Base-by-base conservation (phyloP, 1,140 invertebrate genomes). In the Bombus cullumanus region DNA sequence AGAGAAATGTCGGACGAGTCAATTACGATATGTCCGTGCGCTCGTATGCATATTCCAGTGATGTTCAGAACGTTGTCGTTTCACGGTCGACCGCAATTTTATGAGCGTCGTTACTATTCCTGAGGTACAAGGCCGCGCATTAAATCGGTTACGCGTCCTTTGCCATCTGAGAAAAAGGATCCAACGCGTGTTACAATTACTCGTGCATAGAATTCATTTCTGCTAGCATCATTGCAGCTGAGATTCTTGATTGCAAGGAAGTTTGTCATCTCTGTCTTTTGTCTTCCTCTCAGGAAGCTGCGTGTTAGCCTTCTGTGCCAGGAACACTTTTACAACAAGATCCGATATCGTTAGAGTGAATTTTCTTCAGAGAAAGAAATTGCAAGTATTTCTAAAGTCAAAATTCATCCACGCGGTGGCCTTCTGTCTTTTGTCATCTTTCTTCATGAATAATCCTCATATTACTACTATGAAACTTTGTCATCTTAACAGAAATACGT, bases 1-100 rank as follows among this genome's bases (percentile, higher is more conserved):
- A n/a, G 25, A 47, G 75, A 62, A 77, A 77, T 39, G 53, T 13
- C 8, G 75, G 37, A 81, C 43, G 68, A 37, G 41, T 59, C 79
- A 81, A 57, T 69, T 81, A 81, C 47, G 34, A 77, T 77, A 39
- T 15, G 41, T 41, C 8, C 41, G 28, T 68, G 72, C 5, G 13
- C 31, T 53, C 22, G n/a, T 69, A 76, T 66, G 62, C 64, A 68
- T 68, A 77, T 83, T 43, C 28, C n/a, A 15, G 9, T 22, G 74
- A 53, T 77, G 59, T 69, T 75, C 43, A 12, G 69, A 39, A 68
- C 31, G 81, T 34, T 69, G 75, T 74, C 66, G 39, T 78, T 79
- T 80, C 41, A 73, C 81, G 71, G 69, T 80, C 75, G 74, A 43
- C 71, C 66, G 73, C 80, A 76, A 75, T 83, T 86, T 86, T 86